These are phyloP conservation scores for Mustela nigripes DNA, from an alignment of 2,113 vertebrate species.

Conservation along the genomic window DNA sequence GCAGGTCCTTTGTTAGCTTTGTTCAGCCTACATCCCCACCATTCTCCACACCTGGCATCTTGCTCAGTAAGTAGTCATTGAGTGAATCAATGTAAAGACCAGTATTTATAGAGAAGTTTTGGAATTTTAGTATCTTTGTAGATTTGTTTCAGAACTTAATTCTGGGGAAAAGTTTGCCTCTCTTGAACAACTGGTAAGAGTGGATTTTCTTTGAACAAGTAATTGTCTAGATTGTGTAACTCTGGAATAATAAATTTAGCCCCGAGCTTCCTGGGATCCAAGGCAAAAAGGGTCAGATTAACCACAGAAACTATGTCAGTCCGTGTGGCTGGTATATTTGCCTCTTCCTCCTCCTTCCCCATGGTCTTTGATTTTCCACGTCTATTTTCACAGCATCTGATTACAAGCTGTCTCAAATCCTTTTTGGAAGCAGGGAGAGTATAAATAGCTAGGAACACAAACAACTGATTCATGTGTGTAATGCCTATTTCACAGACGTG, in stretches of 20 bases:
- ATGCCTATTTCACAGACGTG: slow-evolving; percentile 74
- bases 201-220: slow-evolving; percentile 65
- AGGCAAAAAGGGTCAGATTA: slow-evolving; percentile 76
- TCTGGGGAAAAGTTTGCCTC: slow-evolving; percentile 41
- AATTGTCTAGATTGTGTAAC: slow-evolving; percentile 69
- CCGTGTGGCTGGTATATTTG: slow-evolving; percentile 61
- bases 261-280: slow-evolving; percentile 73
- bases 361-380: slow-evolving; percentile 81
- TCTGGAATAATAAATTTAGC: slow-evolving; percentile 79
- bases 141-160: slow-evolving; percentile 72
- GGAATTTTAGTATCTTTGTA: slow-evolving; percentile 2
- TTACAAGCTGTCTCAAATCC: slow-evolving; percentile 82
- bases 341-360: slow-evolving; percentile 72
- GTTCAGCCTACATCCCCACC: accelerated
- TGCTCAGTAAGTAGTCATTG: not conserved
- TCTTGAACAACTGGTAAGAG: slow-evolving; percentile 22
- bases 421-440: slow-evolving; percentile 77
- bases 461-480: slow-evolving; percentile 78
- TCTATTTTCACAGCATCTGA: slow-evolving; percentile 85
- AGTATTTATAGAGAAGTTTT: slow-evolving; percentile 14
- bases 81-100: not conserved
- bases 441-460: slow-evolving; percentile 82
- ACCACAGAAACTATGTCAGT: slow-evolving; percentile 75
- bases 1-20: not conserved
- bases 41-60: not conserved